Conservation (phyloP, 1,140 invertebrate genomes). For the silkworm (Bombyx mori) region DNA sequence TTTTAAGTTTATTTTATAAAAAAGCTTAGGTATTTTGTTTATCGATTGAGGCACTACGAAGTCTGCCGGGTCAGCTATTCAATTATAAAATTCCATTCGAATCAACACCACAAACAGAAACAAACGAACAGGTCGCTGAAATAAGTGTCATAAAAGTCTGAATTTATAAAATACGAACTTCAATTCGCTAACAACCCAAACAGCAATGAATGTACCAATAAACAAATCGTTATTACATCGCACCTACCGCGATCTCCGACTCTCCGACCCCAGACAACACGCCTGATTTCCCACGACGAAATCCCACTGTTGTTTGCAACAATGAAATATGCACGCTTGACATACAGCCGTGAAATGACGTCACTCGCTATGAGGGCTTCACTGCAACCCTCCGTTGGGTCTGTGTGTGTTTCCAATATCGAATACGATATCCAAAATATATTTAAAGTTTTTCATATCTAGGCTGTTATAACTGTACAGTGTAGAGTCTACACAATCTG, state of each 20-base stretch:
- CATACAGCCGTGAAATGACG: slow-evolving; percentile 54
- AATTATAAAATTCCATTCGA: too few relatives aligned
- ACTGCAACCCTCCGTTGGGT: slow-evolving; percentile 8
- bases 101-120: too few relatives aligned
- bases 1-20: too few relatives aligned
- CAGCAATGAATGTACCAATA: slow-evolving; percentile 5
- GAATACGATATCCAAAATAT: not conserved
- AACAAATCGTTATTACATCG: slow-evolving; percentile 24
- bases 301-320: slow-evolving; percentile 41
- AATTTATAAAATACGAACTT: too few relatives aligned
- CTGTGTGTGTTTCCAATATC: not conserved
- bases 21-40: too few relatives aligned
- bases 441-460: too few relatives aligned
- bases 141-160: too few relatives aligned
- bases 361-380: slow-evolving; percentile 32
- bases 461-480: too few relatives aligned
- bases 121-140: too few relatives aligned
- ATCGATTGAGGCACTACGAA: too few relatives aligned
- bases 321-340: slow-evolving; percentile 61
- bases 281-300: slow-evolving; percentile 56
- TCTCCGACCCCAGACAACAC: slow-evolving; percentile 12
- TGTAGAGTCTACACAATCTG: too few relatives aligned
- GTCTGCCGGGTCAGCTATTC: too few relatives aligned
- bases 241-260: slow-evolving; percentile 20
- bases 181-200: not conserved